A percentile compares a stretch with the other conserved stretches of the same genome.
phyloP scores from a whole-genome alignment of 2,113 vertebrate species.

The Leuciscus idus region DNA sequence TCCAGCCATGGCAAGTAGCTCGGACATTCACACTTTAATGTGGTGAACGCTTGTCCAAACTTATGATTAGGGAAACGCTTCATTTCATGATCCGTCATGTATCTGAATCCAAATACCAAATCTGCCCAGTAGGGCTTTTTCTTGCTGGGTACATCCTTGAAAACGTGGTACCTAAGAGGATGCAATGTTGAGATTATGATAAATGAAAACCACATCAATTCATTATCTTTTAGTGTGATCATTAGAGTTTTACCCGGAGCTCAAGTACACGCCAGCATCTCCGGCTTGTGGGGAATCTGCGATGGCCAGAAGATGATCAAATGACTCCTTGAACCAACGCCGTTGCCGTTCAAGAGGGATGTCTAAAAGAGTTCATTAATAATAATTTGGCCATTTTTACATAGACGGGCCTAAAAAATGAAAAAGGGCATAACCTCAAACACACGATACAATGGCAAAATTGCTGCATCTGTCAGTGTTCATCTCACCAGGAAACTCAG shows the following conservation, averaged over 20 bases:
- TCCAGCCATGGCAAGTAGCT: constrained; percentile 89
- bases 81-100: constrained; percentile 83
- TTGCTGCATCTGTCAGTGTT: neutral
- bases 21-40: constrained; percentile 86
- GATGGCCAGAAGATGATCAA: constrained; percentile 82
- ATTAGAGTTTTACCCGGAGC: constrained; percentile 83
- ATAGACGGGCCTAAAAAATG: neutral
- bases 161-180: constrained; percentile 84
- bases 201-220: neutral
- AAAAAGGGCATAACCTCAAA: neutral
- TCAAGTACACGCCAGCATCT: constrained; percentile 83
- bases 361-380: constrained; percentile 66
- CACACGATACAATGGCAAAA: neutral
- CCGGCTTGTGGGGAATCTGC: constrained; percentile 76
- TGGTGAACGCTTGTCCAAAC: constrained; percentile 88
- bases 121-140: constrained; percentile 88
- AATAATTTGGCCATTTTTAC: neutral
- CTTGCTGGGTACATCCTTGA: constrained; percentile 76
- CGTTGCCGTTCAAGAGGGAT: constrained; percentile 77
- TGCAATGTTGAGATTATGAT: neutral
- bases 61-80: constrained; percentile 81
- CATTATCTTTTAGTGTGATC: neutral
- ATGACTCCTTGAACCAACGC: constrained; percentile 88
- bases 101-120: constrained; percentile 83
- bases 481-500: constrained; percentile 79